These are phyloP conservation scores for Orthosia gothica DNA, from an alignment of 2,888 invertebrate genomes.

Conservation along the genomic window DNA sequence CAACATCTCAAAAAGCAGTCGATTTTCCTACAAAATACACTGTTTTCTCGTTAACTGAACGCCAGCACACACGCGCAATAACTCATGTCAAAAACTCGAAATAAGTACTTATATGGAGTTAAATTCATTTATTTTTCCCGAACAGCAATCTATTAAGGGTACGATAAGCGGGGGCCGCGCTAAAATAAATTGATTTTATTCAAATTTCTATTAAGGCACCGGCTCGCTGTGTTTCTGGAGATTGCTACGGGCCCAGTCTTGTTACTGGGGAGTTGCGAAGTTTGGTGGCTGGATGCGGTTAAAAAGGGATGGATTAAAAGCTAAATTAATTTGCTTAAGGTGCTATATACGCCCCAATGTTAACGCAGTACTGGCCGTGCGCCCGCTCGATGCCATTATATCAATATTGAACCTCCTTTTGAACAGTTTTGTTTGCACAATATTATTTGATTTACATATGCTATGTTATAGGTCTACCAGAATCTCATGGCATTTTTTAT, in stretches of 20 bases:
- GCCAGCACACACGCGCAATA: constrained; percentile 50
- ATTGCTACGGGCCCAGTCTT: constrained; percentile 82
- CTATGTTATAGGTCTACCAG: no score
- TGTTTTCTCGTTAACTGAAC: constrained; percentile 47
- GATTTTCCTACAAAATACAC: neutral
- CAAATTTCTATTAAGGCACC: constrained; percentile 89
- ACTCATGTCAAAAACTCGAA: constrained; percentile 59
- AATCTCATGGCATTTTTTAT: no score
- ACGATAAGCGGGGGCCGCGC: constrained; percentile 87
- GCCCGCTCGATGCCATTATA: no score
- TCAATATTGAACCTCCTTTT: no score
- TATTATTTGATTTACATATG: no score
- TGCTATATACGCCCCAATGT: no score
- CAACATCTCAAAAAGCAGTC: neutral
- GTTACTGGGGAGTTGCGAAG: constrained; percentile 61
- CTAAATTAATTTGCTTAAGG: no score
- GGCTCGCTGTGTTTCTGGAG: constrained; percentile 86
- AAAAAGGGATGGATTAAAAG: neutral
- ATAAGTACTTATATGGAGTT: constrained; percentile 65
- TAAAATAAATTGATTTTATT: constrained; percentile 91
- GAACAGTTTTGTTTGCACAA: no score
- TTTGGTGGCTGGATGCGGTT: constrained; percentile 68
- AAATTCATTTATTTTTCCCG: constrained; percentile 81
- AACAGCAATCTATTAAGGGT: constrained; percentile 87
- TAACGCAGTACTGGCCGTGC: no score